phyloP scores from a whole-genome alignment of 2,888 invertebrate species.

The Cosmia trapezina region DNA sequence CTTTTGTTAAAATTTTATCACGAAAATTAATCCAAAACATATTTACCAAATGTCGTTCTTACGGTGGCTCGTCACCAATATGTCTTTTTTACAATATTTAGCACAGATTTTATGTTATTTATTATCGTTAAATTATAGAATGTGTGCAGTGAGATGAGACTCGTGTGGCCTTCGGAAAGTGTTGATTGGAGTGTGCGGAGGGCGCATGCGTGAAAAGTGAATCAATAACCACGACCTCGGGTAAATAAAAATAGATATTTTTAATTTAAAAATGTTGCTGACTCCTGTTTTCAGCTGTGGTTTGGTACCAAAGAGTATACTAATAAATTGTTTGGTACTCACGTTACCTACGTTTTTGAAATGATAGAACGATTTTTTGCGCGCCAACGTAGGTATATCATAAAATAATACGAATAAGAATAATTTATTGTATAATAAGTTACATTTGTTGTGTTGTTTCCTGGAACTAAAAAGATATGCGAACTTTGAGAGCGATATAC shows the following conservation, averaged over 20 bases:
- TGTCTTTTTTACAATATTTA: neutral
- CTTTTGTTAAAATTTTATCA: neutral
- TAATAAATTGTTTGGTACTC: no score
- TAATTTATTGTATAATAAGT: no score
- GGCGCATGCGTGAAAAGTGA: conserved; percentile 36
- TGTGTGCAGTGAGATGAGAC: conserved; percentile 24
- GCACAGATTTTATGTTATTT: neutral
- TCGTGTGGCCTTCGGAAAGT: conserved; percentile 12
- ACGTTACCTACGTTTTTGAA: neutral
- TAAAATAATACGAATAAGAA: no score
- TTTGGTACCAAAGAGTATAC: no score
- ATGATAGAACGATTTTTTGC: neutral
- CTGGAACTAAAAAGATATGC: no score
- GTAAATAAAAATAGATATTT: conserved; percentile 13
- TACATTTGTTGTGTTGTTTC: no score
- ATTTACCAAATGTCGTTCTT: conserved; percentile 23
- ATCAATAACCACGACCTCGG: conserved; percentile 21
- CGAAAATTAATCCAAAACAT: conserved; percentile 14
- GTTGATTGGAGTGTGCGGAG: neutral
- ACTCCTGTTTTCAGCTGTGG: neutral
- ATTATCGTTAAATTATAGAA: conserved; percentile 1
- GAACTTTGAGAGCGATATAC: no score
- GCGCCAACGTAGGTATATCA: neutral
- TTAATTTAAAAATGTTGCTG: neutral
- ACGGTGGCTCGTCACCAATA: conserved; percentile 2